phyloP scores from a whole-genome alignment of 1,140 invertebrate genomes.

The Scaptomyza hsui region DNA sequence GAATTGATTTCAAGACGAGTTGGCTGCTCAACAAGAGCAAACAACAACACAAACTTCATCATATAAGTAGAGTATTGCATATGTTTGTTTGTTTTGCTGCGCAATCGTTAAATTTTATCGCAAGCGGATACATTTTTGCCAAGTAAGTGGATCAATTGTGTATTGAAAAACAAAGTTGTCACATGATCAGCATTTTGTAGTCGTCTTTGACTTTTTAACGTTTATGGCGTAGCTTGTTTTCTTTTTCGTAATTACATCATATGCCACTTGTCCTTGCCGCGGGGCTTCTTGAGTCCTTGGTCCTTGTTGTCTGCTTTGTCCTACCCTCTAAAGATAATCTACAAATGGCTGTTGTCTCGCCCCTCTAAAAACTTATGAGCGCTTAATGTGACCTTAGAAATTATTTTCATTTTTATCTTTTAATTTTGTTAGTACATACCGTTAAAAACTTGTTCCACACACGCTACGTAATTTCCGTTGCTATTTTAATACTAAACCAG shows the following conservation, averaged over 20 bases:
- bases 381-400: conserved; percentile 14
- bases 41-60: conserved; percentile 17
- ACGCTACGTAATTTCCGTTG: not conserved
- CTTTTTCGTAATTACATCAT: conserved; percentile 34
- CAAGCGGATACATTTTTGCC: conserved; percentile 18
- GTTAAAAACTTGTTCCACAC: conserved; percentile 1
- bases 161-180: conserved; percentile 9
- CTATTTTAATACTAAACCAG: not conserved
- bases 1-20: conserved; percentile 31
- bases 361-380: not conserved
- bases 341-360: conserved; percentile 18
- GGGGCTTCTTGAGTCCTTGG: conserved; percentile 20
- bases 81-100: conserved; percentile 8
- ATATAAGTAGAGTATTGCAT: conserved; percentile 24
- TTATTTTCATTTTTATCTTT: conserved; percentile 1
- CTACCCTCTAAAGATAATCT: conserved; percentile 19
- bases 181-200: not conserved
- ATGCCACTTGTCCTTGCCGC: conserved; percentile 30
- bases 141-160: conserved; percentile 45
- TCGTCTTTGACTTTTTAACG: conserved; percentile 4
- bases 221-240: not conserved
- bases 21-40: conserved; percentile 14
- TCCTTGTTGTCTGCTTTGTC: conserved; percentile 2
- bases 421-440: conserved; percentile 5
- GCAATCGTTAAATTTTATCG: conserved; percentile 36